These are phyloP conservation scores for Daboia siamensis DNA, from an alignment of 2,113 vertebrate genomes.

Conservation along the genomic window DNA sequence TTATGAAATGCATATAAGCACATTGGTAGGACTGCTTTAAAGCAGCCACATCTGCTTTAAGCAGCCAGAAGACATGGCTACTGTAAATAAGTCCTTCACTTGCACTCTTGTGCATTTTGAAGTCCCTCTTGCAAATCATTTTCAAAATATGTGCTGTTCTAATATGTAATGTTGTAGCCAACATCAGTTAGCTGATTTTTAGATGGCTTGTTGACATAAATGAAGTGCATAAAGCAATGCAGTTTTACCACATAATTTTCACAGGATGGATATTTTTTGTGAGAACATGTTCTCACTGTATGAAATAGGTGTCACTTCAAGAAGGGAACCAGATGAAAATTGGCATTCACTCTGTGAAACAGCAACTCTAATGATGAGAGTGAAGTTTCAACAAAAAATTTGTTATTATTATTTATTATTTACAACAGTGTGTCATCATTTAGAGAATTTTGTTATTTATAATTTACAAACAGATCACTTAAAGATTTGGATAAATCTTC, in stretches of 20 bases:
- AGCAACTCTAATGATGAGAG: not conserved
- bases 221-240: not conserved
- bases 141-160: not conserved
- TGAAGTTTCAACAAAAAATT: not conserved
- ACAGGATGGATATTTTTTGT: not conserved
- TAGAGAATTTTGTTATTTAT: not conserved
- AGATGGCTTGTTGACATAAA: not conserved
- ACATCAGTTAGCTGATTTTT: not conserved
- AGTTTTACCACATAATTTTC: not conserved
- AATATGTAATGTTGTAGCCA: not conserved
- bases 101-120: not conserved
- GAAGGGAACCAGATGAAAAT: not conserved
- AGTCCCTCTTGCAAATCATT: not conserved
- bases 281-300: not conserved
- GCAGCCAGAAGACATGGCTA: not conserved
- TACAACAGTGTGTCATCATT: not conserved
- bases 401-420: no score
- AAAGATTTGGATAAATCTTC: not conserved
- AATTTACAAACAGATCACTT: not conserved
- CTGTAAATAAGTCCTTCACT: not conserved
- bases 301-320: not conserved
- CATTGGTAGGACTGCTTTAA: not conserved
- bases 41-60: not conserved
- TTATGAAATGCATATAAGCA: not conserved
- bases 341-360: not conserved